Base-by-base conservation (phyloP, 2,113 vertebrate genomes). In the Psettodes erumei region DNA sequence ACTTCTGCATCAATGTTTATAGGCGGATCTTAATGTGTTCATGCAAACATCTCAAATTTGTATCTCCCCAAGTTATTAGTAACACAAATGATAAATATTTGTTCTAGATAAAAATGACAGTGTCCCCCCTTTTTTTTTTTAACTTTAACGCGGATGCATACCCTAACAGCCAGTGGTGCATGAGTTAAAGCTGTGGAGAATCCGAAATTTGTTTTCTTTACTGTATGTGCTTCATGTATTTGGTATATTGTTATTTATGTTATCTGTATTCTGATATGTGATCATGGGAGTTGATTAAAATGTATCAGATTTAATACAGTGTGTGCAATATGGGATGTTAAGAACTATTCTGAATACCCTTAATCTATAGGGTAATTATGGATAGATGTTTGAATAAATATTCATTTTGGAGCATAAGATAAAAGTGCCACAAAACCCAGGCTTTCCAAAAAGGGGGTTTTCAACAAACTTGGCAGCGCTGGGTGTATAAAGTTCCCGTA, bases 391-490 rank as follows among this genome's bases (percentile, higher is more conserved):
- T 23, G 6, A 33, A 18, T n/a, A 68, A 19, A 4, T 30, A n/a
- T 63, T n/a, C 28, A 3, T 23, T 3, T 19, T 32, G 37, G 15
- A 23, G 19, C 1, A 18, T n/a, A n/a, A n/a, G n/a, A n/a, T n/a
- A n/a, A n/a, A n/a, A n/a, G n/a, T n/a, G n/a, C n/a, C 8, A 3
- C 5, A 0, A 11, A 56, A 75, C 60, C 7, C 10, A 19, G 7
- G 0, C 45, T 0, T 37, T 10, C 6, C 12, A 6, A 63, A 76
- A 43, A 5, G 35, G n/a, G 56, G 47, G 12, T 48, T 86, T 74
- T 63, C 0, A 45, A 9, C 73, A 54, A 82, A 86, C 27, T 77
- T 92, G 90, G 90, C 90, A 90, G 4, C 82, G 19, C 3, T 19
- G 18, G 8, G 4, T 61, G 55, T 16, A 0, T 27, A 56, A 71